Conservation (phyloP, 2,888 invertebrate species). For the Doris montereyensis region DNA sequence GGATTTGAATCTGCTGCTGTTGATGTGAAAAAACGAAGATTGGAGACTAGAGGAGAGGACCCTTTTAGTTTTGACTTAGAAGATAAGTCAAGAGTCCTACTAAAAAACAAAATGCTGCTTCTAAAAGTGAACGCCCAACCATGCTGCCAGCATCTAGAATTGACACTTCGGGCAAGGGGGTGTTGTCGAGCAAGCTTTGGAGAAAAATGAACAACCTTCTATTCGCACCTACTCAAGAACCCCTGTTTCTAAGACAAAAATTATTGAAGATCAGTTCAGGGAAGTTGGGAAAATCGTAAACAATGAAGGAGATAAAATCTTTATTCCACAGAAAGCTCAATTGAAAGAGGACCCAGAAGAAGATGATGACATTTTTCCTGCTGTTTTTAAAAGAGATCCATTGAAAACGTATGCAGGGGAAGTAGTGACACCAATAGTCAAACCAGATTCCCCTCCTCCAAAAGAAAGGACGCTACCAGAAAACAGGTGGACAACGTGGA, state of each 20-base stretch:
- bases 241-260: conserved; percentile 6
- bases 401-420: conserved; percentile 46
- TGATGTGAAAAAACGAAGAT: conserved; percentile 34
- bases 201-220: conserved; percentile 13
- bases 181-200: conserved; percentile 2
- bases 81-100: conserved; percentile 52
- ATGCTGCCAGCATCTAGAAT: conserved; percentile 45
- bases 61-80: conserved; percentile 65
- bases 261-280: conserved; percentile 39
- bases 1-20: conserved; percentile 32
- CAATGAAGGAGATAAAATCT: too few relatives aligned
- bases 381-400: conserved; percentile 41
- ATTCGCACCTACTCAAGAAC: conserved; percentile 20
- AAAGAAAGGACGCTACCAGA: conserved; percentile 33
- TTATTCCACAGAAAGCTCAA: too few relatives aligned
- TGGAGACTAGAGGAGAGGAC: conserved; percentile 51
- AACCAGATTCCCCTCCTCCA: conserved; percentile 34
- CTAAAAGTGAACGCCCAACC: too few relatives aligned
- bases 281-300: conserved; percentile 39
- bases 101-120: conserved; percentile 40
- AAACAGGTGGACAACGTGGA: conserved; percentile 32
- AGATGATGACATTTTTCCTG: conserved; percentile 46
- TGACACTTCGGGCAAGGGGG: conserved; percentile 29
- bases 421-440: conserved; percentile 40
- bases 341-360: conserved; percentile 31